A percentile compares a stretch with the other conserved stretches of the same genome.
Evolutionary conservation across 2,113 vertebrate species (phyloP).

Genomic region (Neopipo cinnamomea): DNA sequence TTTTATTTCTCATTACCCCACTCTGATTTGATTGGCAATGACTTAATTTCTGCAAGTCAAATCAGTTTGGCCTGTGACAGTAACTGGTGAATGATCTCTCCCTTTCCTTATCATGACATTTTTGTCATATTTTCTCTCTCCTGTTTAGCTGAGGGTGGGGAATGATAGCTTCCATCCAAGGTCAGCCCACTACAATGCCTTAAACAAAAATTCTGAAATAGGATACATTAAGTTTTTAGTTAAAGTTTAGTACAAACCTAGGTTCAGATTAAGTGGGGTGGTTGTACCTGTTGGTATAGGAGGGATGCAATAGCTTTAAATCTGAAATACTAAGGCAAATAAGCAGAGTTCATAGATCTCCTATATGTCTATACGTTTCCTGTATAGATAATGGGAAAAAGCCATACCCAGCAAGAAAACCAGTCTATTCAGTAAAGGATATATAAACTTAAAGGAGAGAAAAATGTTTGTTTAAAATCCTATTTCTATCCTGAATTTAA

Average conservation of each 20-base stretch:
- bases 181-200: not conserved
- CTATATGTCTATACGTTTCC: not conserved
- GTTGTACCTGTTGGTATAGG: not conserved
- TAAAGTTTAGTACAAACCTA: not conserved
- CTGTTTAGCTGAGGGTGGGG: not conserved
- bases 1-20: not conserved
- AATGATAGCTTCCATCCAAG: not conserved
- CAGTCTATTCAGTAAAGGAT: not conserved
- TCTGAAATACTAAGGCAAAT: not conserved
- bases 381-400: not conserved
- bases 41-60: not conserved
- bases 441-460: not conserved
- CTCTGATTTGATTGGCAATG: not conserved
- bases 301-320: not conserved
- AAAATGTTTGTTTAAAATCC: not conserved
- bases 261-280: not conserved
- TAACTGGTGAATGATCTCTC: not conserved
- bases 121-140: not conserved
- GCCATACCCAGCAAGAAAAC: accelerated
- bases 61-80: not conserved
- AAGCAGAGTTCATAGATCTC: not conserved
- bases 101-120: not conserved
- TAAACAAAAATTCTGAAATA: not conserved
- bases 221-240: not conserved
- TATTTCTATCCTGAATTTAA: not conserved